phyloP scores from a whole-genome alignment of 2,888 invertebrate genomes.

The Dioctria rufipes region DNA sequence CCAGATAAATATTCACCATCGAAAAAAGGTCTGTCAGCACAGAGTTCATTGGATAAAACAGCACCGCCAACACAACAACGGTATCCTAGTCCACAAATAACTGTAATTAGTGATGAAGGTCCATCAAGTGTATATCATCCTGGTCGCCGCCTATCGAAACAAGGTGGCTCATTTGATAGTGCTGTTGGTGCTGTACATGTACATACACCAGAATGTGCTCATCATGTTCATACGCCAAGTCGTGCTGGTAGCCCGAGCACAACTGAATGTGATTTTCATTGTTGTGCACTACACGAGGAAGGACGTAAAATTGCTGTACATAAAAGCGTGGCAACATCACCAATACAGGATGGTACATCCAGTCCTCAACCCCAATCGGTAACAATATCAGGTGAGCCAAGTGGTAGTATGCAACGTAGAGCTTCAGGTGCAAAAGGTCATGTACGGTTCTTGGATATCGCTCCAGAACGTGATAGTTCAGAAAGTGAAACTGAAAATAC shows the following conservation, averaged over 20 bases:
- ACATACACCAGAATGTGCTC: constrained; percentile 86
- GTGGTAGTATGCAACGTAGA: constrained; percentile 70
- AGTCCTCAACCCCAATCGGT: constrained; percentile 77
- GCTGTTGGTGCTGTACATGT: constrained; percentile 80
- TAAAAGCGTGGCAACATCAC: constrained; percentile 93
- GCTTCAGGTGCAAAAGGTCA: constrained; percentile 79
- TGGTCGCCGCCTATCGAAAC: constrained; percentile 74
- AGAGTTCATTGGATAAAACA: constrained; percentile 79
- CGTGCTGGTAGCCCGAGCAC: constrained; percentile 78
- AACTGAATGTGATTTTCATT: constrained; percentile 94
- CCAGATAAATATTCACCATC: constrained; percentile 72
- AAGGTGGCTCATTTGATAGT: constrained; percentile 80
- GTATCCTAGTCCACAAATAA: constrained; percentile 86
- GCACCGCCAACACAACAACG: constrained; percentile 70
- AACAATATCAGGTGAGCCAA: constrained; percentile 72
- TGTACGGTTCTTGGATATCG: constrained; percentile 88
- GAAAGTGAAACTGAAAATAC: constrained; percentile 96
- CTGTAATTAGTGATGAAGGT: constrained; percentile 94
- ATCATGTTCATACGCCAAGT: constrained; percentile 79
- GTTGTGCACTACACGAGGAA: constrained; percentile 94
- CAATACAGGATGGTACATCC: constrained; percentile 85
- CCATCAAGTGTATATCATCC: constrained; percentile 74
- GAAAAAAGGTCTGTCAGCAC: constrained; percentile 73
- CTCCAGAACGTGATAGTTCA: constrained; percentile 86
- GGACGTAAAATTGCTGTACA: constrained; percentile 92